A percentile compares a stretch with the other conserved stretches of the same genome.
Conservation (phyloP, 2,797 vertebrate species). For the Lophius americanus region DNA sequence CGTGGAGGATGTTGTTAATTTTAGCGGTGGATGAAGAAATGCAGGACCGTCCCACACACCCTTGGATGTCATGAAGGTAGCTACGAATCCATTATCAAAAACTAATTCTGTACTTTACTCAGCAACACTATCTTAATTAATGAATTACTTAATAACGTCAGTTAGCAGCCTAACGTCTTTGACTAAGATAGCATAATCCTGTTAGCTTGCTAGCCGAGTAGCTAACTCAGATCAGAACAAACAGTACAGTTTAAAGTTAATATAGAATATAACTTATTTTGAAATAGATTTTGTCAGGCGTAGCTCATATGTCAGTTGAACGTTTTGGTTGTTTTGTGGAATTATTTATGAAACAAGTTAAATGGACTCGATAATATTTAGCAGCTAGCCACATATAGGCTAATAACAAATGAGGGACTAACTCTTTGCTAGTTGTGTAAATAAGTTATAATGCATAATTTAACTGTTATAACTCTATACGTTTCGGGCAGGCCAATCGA, state of each 20-base stretch:
- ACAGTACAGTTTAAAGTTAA: background rate
- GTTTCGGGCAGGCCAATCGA: background rate
- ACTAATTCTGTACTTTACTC: background rate
- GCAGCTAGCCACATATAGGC: slow-evolving; percentile 28
- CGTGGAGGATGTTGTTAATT: slow-evolving; percentile 47
- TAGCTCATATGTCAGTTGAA: accelerated
- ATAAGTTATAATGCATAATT: accelerated
- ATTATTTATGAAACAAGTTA: accelerated
- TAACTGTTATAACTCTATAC: background rate
- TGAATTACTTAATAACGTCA: background rate
- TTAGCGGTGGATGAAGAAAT: slow-evolving; percentile 38
- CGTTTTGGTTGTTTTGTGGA: accelerated
- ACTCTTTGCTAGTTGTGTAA: too few species aligned
- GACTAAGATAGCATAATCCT: slow-evolving; percentile 28
- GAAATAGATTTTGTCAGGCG: background rate
- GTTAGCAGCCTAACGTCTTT: background rate
- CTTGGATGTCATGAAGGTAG: slow-evolving; percentile 64
- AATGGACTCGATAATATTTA: accelerated
- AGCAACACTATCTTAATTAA: background rate
- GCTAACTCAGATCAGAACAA: background rate
- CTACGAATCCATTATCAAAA: background rate
- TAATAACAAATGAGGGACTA: slow-evolving; percentile 39
- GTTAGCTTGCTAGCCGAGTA: slow-evolving; percentile 35
- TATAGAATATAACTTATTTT: too few species aligned
- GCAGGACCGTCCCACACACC: slow-evolving; percentile 14